Base-by-base conservation (phyloP, 2,888 invertebrate genomes). In the Emmelina monodactyla region DNA sequence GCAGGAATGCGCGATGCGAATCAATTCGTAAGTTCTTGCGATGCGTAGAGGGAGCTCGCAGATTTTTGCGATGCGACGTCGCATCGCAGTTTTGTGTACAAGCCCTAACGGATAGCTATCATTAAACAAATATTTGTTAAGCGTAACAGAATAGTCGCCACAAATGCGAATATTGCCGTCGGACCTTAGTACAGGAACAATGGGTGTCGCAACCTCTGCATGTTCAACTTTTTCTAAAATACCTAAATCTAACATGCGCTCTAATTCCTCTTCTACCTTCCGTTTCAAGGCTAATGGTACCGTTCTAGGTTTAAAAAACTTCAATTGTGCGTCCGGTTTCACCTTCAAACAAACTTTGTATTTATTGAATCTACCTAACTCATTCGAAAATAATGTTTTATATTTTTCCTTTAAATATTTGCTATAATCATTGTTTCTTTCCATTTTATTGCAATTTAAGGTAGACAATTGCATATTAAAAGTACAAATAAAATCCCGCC, bases 251-350 rank as follows among this genome's bases (percentile, higher is more conserved):
- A 38, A 5, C 10, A 44, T 34, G 11, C 38, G 28, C 1, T 42
- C n/a, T 12, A 44, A 19, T 31, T 40, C 39, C 2, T 35, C n/a
- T 25, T 44, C 40, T 2, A 44, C 40, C 32, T 44, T 44, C 1
- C 29, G 14, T 31, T 35, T 39, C n/a, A 44, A 37, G 1, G 40
- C 42, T 19, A 42, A 33, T 1, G 44, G 39, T 7, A 40, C 38
- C 4, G 41, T 19, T 4, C 42, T 22, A 3, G 39, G 38, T 16
- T 44, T 42, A 28, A 40, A 44, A 36, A 44, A 40, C 13, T 33
- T 37, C 10, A 37, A 31, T 5, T 32, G 13, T 0, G 37, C 33
- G 22, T 40, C 38, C 3, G 34, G 16, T 29, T 41, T 41, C 12
- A 43, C 11, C n/a, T 39, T 37, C 19, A 44, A 39, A 9, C 16